These are phyloP conservation scores for Falco punctatus DNA, from an alignment of 2,113 vertebrate genomes.

Conservation along the genomic window DNA sequence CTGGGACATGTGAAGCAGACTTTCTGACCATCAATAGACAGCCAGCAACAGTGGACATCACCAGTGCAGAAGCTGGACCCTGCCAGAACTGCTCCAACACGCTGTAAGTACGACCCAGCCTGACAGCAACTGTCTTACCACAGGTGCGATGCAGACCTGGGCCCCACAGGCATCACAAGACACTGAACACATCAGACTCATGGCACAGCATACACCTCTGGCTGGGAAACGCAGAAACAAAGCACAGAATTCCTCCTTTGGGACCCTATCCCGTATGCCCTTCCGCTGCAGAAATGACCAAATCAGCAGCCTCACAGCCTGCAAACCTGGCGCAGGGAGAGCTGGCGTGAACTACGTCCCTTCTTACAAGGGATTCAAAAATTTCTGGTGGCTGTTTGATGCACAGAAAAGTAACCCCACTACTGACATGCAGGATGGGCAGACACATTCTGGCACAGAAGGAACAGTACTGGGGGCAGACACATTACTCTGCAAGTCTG, in stretches of 20 bases:
- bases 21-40: accelerated
- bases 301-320: not conserved
- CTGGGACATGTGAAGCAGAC: not conserved
- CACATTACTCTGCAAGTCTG: accelerated
- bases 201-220: not conserved
- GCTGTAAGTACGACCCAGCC: not conserved
- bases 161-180: not conserved
- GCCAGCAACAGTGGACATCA: not conserved
- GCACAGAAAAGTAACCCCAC: not conserved
- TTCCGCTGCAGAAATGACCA: not conserved
- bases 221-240: not conserved
- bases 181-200: accelerated
- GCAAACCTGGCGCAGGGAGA: not conserved
- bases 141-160: accelerated
- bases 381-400: not conserved
- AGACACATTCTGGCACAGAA: accelerated
- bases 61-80: not conserved
- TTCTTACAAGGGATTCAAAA: not conserved
- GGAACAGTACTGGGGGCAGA: not conserved
- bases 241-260: not conserved
- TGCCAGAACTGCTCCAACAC: not conserved
- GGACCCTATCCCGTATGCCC: not conserved
- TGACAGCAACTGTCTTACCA: accelerated
- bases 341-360: accelerated
- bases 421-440: not conserved